These are phyloP conservation scores for Cydia amplana DNA, from an alignment of 1,140 invertebrate species.

Conservation along the genomic window DNA sequence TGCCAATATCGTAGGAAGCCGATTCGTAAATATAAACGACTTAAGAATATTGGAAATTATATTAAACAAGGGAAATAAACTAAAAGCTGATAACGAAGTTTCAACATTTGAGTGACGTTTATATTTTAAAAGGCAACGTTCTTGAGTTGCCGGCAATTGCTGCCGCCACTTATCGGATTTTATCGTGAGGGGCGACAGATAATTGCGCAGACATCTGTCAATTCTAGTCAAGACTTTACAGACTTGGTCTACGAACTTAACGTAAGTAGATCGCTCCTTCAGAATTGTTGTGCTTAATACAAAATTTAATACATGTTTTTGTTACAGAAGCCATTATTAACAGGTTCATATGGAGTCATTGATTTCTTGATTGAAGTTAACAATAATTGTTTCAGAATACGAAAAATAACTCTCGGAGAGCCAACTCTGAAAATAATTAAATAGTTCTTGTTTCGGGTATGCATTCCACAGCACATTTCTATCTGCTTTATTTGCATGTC, in stretches of 20 bases:
- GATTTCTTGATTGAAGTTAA: background rate
- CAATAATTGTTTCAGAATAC: too few relatives aligned
- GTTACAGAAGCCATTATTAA: background rate
- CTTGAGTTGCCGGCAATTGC: conserved; percentile 14
- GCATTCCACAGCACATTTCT: too few relatives aligned
- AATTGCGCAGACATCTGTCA: conserved; percentile 53
- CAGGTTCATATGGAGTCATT: background rate
- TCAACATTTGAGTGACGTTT: conserved; percentile 33
- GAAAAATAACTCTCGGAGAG: too few relatives aligned
- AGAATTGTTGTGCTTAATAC: background rate
- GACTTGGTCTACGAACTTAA: conserved; percentile 15
- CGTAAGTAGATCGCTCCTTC: background rate
- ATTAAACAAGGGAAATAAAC: conserved; percentile 26
- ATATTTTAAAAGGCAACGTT: conserved; percentile 35
- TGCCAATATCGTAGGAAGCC: conserved; percentile 19
- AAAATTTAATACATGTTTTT: background rate
- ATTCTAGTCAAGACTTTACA: conserved; percentile 33
- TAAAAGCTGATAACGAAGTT: conserved; percentile 34
- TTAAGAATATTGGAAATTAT: conserved; percentile 31
- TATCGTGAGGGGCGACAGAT: conserved; percentile 40
- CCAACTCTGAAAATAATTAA: too few relatives aligned
- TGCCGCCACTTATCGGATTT: conserved; percentile 42
- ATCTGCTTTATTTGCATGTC: too few relatives aligned
- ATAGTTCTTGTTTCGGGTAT: too few relatives aligned
- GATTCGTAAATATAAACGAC: conserved; percentile 29